These are phyloP conservation scores for Coracopsis vasa DNA, from an alignment of 2,113 vertebrate genomes.

Conservation along the genomic window DNA sequence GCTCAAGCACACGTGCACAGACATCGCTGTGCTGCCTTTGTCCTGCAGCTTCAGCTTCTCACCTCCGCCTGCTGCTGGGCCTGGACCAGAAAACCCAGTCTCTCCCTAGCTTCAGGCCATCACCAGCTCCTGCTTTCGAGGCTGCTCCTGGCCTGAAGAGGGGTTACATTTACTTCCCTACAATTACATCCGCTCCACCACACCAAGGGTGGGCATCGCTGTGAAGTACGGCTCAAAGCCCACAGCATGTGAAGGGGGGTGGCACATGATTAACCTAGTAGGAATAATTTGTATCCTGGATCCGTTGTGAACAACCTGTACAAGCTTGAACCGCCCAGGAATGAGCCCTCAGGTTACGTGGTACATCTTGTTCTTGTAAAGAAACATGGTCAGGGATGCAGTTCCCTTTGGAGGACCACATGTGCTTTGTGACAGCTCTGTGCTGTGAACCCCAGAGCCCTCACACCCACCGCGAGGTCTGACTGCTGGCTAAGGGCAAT, in stretches of 20 bases:
- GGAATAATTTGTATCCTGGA: not conserved
- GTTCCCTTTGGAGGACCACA: not conserved
- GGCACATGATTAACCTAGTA: accelerated
- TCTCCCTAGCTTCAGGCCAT: not conserved
- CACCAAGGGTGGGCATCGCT: accelerated
- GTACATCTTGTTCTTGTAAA: not conserved
- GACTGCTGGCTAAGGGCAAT: not conserved
- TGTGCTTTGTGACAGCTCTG: not conserved
- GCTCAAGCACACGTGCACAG: not conserved
- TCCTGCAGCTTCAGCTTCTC: not conserved
- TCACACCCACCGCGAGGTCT: accelerated
- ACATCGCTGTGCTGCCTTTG: accelerated
- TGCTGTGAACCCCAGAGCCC: not conserved
- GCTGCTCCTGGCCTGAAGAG: not conserved
- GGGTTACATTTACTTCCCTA: no score
- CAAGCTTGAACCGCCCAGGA: not conserved
- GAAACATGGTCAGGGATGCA: accelerated
- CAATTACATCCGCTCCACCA: accelerated
- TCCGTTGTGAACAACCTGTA: not conserved
- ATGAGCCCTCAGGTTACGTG: accelerated
- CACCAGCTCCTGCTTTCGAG: not conserved
- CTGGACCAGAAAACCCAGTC: accelerated
- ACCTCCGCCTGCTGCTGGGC: not conserved
- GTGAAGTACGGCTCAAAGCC: accelerated
- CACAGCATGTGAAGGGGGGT: accelerated